These are phyloP conservation scores for Hyles vespertilio DNA, from an alignment of 1,140 invertebrate species.

Conservation along the genomic window DNA sequence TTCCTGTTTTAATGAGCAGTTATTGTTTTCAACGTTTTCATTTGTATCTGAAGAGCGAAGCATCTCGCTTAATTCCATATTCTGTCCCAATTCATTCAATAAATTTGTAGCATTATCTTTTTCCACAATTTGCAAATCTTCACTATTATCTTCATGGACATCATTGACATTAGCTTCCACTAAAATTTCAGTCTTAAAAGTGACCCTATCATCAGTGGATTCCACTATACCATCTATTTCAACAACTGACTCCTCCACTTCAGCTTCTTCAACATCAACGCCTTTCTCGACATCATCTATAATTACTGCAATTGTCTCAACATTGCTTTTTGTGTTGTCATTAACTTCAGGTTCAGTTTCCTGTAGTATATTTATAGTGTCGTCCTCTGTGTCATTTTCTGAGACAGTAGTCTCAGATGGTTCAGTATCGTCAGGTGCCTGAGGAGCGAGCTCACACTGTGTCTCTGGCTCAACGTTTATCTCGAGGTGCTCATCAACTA, in stretches of 20 bases:
- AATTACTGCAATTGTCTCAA: neutral
- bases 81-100: constrained; percentile 51
- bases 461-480: neutral
- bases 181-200: constrained; percentile 61
- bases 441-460: no score
- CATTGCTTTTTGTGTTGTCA: neutral
- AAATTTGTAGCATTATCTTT: constrained; percentile 42
- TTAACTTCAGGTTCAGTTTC: constrained; percentile 2
- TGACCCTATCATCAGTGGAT: constrained; percentile 34
- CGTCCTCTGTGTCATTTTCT: neutral
- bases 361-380: no score
- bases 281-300: neutral
- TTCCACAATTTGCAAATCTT: constrained; percentile 24
- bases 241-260: constrained; percentile 23
- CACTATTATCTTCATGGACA: constrained; percentile 30
- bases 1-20: constrained; percentile 46
- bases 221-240: constrained; percentile 31
- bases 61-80: constrained; percentile 62
- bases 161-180: constrained; percentile 54
- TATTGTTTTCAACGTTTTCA: constrained; percentile 55
- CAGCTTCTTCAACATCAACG: neutral
- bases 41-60: constrained; percentile 45
- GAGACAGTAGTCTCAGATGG: neutral
- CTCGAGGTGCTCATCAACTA: constrained; percentile 13
- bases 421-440: no score